These are phyloP conservation scores for Ptilonorhynchus violaceus DNA, from an alignment of 2,113 vertebrate genomes.

Conservation along the genomic window DNA sequence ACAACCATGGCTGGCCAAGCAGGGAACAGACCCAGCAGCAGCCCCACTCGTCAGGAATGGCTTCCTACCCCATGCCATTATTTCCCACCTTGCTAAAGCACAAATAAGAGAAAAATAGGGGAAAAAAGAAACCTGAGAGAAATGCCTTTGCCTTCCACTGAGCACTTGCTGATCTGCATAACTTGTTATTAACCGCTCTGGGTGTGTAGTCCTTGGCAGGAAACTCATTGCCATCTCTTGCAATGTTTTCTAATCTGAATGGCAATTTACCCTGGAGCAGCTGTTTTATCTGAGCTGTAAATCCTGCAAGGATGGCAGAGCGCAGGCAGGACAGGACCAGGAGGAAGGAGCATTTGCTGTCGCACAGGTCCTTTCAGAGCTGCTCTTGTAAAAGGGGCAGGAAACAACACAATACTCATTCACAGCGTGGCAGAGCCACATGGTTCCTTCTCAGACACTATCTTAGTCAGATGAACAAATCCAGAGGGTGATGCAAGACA, in stretches of 20 bases:
- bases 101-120: background rate
- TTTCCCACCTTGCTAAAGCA: background rate
- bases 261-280: background rate
- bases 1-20: accelerated
- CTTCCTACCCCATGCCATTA: background rate
- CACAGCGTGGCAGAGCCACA: background rate
- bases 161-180: background rate
- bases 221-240: background rate
- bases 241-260: background rate
- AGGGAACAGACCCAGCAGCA: background rate
- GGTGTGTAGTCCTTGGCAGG: conserved; percentile 9
- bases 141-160: background rate
- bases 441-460: background rate
- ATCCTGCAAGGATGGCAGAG: background rate
- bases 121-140: background rate
- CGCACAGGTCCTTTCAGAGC: background rate
- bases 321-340: background rate
- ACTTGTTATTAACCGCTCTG: background rate
- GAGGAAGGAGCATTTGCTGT: background rate
- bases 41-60: background rate
- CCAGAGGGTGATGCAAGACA: background rate
- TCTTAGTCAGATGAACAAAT: background rate
- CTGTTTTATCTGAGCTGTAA: background rate
- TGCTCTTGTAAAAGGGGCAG: background rate
- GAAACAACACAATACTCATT: background rate